Conservation (phyloP, 1,140 invertebrate genomes). For the Scaptomyza pallida region DNA sequence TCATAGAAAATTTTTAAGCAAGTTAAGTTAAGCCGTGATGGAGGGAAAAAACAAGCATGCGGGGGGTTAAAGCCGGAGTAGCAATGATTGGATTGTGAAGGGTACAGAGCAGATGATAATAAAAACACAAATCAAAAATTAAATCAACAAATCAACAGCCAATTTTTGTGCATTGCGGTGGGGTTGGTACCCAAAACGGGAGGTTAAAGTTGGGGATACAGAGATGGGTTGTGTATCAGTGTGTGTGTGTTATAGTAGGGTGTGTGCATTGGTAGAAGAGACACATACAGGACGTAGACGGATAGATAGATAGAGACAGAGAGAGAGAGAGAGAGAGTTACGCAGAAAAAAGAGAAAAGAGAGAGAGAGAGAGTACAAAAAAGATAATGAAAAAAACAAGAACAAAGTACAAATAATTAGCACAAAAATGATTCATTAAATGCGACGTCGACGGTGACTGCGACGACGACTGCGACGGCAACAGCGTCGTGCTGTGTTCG, state of each 20-base stretch:
- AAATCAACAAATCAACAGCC: slow-evolving; percentile 77
- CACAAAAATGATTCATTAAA: slow-evolving; percentile 42
- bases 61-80: background rate
- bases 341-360: slow-evolving; percentile 21
- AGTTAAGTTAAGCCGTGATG: slow-evolving; percentile 29
- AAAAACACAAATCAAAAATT: slow-evolving; percentile 29
- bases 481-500: slow-evolving; percentile 16
- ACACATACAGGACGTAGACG: slow-evolving; percentile 14
- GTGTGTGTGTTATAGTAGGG: slow-evolving; percentile 22
- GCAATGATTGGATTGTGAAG: slow-evolving; percentile 17
- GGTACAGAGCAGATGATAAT: slow-evolving; percentile 14
- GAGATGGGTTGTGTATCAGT: too few relatives aligned
- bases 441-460: slow-evolving; percentile 29
- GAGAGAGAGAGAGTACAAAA: slow-evolving; percentile 18
- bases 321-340: slow-evolving; percentile 21
- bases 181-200: slow-evolving; percentile 3
- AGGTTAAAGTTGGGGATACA: background rate
- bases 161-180: slow-evolving; percentile 58
- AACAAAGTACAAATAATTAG: slow-evolving; percentile 70
- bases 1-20: slow-evolving; percentile 43
- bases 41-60: slow-evolving; percentile 5
- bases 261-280: slow-evolving; percentile 26
- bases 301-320: slow-evolving; percentile 1
- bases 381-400: slow-evolving; percentile 43
- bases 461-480: slow-evolving; percentile 9